Evolutionary conservation across 2,797 vertebrate genomes (phyloP), one percentile per base, ranked within the genome.

Genomic region (Bovichtus diacanthus): DNA sequence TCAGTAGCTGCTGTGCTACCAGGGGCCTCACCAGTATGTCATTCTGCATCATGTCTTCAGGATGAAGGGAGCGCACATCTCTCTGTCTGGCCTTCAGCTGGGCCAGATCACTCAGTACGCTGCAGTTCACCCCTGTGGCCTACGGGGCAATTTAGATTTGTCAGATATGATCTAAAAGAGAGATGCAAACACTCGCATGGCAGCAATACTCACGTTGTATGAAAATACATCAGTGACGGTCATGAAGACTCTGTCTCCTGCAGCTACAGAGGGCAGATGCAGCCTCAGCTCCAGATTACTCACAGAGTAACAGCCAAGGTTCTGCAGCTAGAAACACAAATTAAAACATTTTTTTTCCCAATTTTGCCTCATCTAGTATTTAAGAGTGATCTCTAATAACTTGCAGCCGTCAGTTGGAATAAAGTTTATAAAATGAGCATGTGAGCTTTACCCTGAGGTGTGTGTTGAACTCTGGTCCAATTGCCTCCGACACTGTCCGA

Each of bases 391-490:
- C 47, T 41, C 55, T 3, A 60, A 31, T 12, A 55, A 47, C 7
- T 21, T 44, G 2, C 68, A 59, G 6, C 27, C 1, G 25, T 25
- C 16, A 11, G 39, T 41, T 70, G 1, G 13, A 23, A 58, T 64
- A 0, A 59, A 50, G 25, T 46, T 5, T 19, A 16, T 11, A 19
- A 61, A 55, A 59, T 21, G 5, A 50, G 6, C 27, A 56, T 21
- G 36, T 13, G 19, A 47, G 39, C 2, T 58, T 68, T 92, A 98
- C 98, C 96, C 89, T 96, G 79, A 98, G 89, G 13, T 93, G 95
- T 27, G 97, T 98, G 92, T 93, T 93, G 87, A 98, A 98, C 84
- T 98, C 97, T 0, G 97, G 97, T 38, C 96, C 96, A 5, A 94
- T 93, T 9, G 94, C 94, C 51, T 94, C 94, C 11, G 94, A 96